A percentile compares a stretch with the other conserved stretches of the same genome.
Conservation (phyloP, 2,113 vertebrate species). For the Desmodus rotundus region DNA sequence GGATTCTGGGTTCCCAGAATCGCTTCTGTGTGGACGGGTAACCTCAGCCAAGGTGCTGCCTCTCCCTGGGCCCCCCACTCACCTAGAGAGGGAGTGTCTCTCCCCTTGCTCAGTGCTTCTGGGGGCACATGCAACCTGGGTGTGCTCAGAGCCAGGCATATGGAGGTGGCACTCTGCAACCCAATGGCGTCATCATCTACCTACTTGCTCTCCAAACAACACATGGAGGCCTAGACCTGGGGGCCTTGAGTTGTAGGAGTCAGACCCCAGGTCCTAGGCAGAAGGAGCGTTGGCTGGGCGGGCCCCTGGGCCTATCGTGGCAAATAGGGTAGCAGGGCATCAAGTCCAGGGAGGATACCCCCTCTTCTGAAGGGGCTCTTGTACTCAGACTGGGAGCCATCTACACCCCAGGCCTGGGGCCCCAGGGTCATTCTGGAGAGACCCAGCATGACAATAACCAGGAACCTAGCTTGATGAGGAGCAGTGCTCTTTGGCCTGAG, state of each 20-base stretch:
- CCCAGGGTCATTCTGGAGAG: not conserved
- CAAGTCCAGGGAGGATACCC: not conserved
- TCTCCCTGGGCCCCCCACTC: not conserved
- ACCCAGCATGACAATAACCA: not conserved
- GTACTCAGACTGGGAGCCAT: not conserved
- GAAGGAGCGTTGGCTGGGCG: not conserved
- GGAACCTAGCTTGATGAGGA: not conserved
- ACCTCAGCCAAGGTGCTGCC: not conserved
- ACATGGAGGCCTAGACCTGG: not conserved
- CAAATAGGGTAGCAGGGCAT: not conserved
- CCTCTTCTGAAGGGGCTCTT: not conserved
- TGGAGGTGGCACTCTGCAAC: not conserved
- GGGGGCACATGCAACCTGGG: not conserved
- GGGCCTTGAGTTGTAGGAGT: not conserved
- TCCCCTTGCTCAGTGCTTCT: accelerated
- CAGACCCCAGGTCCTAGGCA: not conserved
- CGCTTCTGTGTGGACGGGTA: not conserved
- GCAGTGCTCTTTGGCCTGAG: not conserved
- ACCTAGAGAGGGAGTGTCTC: not conserved
- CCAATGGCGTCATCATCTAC: not conserved
- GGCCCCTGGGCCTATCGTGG: not conserved
- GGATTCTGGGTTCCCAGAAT: not conserved
- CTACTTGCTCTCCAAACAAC: not conserved
- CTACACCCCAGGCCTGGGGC: not conserved
- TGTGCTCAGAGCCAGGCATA: not conserved